Conservation (phyloP, 2,113 vertebrate species). For the Drymodes brunneopygia region DNA sequence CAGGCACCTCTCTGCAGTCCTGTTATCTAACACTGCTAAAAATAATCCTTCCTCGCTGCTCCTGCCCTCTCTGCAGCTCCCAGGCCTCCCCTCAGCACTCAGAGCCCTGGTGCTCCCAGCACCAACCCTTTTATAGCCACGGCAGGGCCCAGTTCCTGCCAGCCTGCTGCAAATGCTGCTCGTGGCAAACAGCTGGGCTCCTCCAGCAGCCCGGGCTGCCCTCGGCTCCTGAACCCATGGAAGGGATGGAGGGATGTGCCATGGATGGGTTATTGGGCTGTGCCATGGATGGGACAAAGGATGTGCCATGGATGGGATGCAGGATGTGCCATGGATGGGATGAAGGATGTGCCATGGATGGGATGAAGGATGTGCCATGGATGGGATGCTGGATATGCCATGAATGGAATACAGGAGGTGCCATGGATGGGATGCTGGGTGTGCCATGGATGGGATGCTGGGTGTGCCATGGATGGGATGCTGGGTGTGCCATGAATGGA, state of each 20-base stretch:
- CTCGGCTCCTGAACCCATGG: not conserved
- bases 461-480: not conserved
- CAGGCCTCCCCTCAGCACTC: not conserved
- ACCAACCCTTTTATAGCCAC: not conserved
- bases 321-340: not conserved
- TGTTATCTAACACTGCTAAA: not conserved
- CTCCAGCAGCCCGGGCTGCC: not conserved
- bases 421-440: not conserved
- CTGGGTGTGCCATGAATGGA: not conserved
- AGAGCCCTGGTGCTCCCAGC: accelerated
- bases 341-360: too few relatives aligned
- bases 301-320: not conserved
- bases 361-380: not conserved
- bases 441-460: not conserved
- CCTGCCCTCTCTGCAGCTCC: not conserved
- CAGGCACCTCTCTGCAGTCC: not conserved
- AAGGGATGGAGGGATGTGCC: too few relatives aligned
- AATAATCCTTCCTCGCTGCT: not conserved
- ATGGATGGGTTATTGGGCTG: not conserved
- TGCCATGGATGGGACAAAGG: not conserved
- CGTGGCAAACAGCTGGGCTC: not conserved
- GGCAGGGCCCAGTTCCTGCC: not conserved
- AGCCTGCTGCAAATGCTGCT: not conserved
- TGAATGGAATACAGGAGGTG: accelerated
- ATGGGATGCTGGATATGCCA: not conserved